Base-by-base conservation (phyloP, 37 sponge, comb jelly and placozoan genomes). In the Haliclona indistincta region DNA sequence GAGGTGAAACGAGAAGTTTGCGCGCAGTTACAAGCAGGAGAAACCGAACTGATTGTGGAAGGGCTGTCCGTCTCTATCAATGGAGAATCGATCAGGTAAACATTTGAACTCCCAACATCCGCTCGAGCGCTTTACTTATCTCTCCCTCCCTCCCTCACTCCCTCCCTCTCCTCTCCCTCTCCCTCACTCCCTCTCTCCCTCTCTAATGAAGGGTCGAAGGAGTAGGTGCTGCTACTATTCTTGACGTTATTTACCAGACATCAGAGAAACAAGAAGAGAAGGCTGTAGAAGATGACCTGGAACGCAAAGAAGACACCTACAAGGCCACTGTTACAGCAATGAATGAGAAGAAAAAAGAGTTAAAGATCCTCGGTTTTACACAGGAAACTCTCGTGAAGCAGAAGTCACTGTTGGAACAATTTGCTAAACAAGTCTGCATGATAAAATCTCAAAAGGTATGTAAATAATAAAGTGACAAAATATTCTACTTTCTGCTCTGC, bases 41-140 rank as follows among this genome's bases (percentile, higher is more conserved):
- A 78, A 67, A 85, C 70, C 63, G 73, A 78, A 37, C 58, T 85
- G 35, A 39, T 85, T 49, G 64, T 85, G 47, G 36, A 0, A 40
- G 73, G 51, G 0, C 73, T 85, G 26, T 35, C 86, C 7, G 63
- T 45, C 10, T 63, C 79, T 23, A 63, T 71, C 17, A 73, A 85
- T 41, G 62, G 56, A 45, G 54, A 85, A n/a, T 85, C 86, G 1
- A 78, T 85, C 65, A 77, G 86, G 80, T 80, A 3, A n/a, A n/a
- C n/a, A n/a, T n/a, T n/a, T n/a, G n/a, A n/a, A n/a, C n/a, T n/a
- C n/a, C n/a, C n/a, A n/a, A n/a, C n/a, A n/a, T n/a, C n/a, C n/a
- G n/a, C n/a, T n/a, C n/a, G n/a, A n/a, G n/a, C n/a, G n/a, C n/a
- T n/a, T 65, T 7, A 32, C 40, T 20, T 28, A 38, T 33, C 20